These are phyloP conservation scores for Mystacides longicornis DNA, from an alignment of 2,888 invertebrate genomes.

Conservation along the genomic window DNA sequence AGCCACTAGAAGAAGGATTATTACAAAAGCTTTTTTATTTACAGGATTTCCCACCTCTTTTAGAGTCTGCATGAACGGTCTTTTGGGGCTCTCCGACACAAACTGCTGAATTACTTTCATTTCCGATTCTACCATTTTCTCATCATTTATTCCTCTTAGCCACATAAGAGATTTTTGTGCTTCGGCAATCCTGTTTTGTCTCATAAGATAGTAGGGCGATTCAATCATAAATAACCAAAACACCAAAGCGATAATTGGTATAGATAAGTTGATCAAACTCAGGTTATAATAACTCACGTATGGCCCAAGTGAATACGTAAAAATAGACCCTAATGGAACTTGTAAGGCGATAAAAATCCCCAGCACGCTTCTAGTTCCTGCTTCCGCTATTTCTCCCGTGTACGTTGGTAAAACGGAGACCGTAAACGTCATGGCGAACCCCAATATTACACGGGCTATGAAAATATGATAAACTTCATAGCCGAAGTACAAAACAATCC, in stretches of 20 bases:
- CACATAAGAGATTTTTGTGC: conserved; percentile 28
- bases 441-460: conserved; percentile 8
- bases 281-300: conserved; percentile 11
- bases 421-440: conserved; percentile 7
- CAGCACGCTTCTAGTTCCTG: conserved; percentile 12
- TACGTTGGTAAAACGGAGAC: conserved; percentile 16
- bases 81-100: conserved; percentile 31
- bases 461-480: conserved; percentile 11
- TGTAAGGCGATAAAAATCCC: conserved; percentile 11
- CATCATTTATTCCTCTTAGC: conserved; percentile 27
- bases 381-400: conserved; percentile 21
- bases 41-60: conserved; percentile 13
- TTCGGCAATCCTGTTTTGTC: conserved; percentile 24
- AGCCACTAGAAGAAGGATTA: conserved; percentile 6
- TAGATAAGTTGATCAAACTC: conserved; percentile 1
- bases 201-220: conserved; percentile 24
- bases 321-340: conserved; percentile 8
- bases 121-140: conserved; percentile 28
- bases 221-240: conserved; percentile 25
- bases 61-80: conserved; percentile 20
- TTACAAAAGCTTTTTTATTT: conserved; percentile 6
- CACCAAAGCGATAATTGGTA: conserved; percentile 20
- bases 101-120: conserved; percentile 27
- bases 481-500: conserved; percentile 11
- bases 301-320: conserved; percentile 17